A percentile compares a stretch with the other conserved stretches of the same genome.
These are phyloP conservation scores for Melanocharis versteri DNA, from an alignment of 2,113 vertebrate species.

Conservation along the genomic window DNA sequence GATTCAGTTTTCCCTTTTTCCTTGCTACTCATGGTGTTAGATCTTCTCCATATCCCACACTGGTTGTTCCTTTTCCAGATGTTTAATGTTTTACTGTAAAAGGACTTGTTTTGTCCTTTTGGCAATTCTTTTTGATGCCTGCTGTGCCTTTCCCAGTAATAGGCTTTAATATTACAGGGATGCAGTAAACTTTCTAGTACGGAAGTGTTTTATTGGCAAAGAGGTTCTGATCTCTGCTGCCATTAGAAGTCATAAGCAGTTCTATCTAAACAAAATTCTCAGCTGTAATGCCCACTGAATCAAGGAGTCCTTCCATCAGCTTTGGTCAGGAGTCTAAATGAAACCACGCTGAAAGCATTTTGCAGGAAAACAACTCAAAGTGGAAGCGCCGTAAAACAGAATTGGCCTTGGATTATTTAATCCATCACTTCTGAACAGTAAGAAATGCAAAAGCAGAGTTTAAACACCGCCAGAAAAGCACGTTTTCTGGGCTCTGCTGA, in stretches of 20 bases:
- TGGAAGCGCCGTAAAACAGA: not conserved
- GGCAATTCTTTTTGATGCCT: not conserved
- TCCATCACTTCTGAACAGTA: not conserved
- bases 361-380: not conserved
- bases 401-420: not conserved
- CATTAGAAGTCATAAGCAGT: not conserved
- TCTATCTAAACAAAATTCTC: not conserved
- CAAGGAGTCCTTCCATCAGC: not conserved
- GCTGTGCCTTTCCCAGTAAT: not conserved
- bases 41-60: not conserved
- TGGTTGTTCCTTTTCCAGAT: not conserved
- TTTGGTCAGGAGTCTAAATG: not conserved
- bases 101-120: not conserved
- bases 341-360: not conserved
- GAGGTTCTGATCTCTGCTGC: not conserved
- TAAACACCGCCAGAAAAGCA: not conserved
- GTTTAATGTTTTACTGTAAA: not conserved
- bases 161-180: not conserved
- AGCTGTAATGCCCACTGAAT: not conserved
- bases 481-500: not conserved
- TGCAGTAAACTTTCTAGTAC: not conserved
- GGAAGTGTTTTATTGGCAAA: not conserved
- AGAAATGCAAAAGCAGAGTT: not conserved
- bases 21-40: not conserved
- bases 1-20: not conserved